Evolutionary conservation across 2,113 vertebrate species (phyloP).

Genomic region (Hippocampus comes): DNA sequence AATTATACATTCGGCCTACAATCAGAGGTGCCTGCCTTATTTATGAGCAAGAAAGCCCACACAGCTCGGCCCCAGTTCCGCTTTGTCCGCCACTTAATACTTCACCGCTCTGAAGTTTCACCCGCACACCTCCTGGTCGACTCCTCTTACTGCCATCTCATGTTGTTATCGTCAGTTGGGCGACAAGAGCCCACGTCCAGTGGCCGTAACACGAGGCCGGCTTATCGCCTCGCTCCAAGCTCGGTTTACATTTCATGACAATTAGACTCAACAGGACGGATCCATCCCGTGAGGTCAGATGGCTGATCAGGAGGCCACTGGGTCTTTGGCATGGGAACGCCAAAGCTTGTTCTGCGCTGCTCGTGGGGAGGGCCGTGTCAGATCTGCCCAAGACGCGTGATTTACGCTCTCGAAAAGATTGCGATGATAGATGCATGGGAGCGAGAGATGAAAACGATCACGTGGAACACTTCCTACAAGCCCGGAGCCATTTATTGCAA

Average conservation of each 20-base stretch:
- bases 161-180: slow-evolving; percentile 22
- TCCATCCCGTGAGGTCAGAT: slow-evolving; percentile 63
- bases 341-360: slow-evolving; percentile 7
- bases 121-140: slow-evolving; percentile 26
- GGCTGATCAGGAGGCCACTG: slow-evolving; percentile 53
- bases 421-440: slow-evolving; percentile 38
- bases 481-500: slow-evolving; percentile 26
- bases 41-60: slow-evolving; percentile 67
- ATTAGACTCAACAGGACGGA: slow-evolving; percentile 64
- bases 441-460: slow-evolving; percentile 20
- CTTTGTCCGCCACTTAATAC: slow-evolving; percentile 70
- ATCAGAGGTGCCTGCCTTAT: slow-evolving; percentile 71
- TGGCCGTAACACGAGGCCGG: slow-evolving; percentile 49
- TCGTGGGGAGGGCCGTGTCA: slow-evolving; percentile 13
- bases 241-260: slow-evolving; percentile 63
- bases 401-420: slow-evolving; percentile 48
- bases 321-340: slow-evolving; percentile 56
- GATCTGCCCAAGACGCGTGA: slow-evolving; percentile 28
- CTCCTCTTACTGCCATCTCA: slow-evolving; percentile 25
- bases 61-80: slow-evolving; percentile 55
- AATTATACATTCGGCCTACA: slow-evolving; percentile 74
- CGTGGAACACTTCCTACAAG: slow-evolving; percentile 26
- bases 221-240: slow-evolving; percentile 54
- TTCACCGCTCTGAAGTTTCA: slow-evolving; percentile 64
- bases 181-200: slow-evolving; percentile 46